These are phyloP conservation scores for Denticeps clupeoides DNA, from an alignment of 2,797 vertebrate genomes.

Conservation along the genomic window DNA sequence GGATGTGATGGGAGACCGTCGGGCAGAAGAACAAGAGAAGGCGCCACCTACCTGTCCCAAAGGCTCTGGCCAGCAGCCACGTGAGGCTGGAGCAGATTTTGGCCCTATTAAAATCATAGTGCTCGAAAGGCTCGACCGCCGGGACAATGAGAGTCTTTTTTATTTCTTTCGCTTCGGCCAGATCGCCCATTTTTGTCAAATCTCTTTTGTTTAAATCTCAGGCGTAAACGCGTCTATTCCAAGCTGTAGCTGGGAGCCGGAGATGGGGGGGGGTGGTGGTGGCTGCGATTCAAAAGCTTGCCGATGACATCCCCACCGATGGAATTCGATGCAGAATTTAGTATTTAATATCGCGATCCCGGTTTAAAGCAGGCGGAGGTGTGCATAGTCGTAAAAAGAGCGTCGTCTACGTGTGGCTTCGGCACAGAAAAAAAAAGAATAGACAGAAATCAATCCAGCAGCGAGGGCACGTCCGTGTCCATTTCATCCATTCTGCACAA, in stretches of 20 bases:
- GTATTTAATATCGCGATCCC: too few species aligned
- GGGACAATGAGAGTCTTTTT: constrained; percentile 80
- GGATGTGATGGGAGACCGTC: too few species aligned
- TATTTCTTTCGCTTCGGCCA: constrained; percentile 64
- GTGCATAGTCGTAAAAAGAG: too few species aligned
- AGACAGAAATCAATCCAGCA: constrained; percentile 27
- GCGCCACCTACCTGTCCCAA: constrained; percentile 83
- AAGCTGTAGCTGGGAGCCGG: too few species aligned
- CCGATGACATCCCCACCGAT: constrained; percentile 48
- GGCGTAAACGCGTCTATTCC: constrained; percentile 21
- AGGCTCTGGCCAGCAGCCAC: constrained; percentile 92
- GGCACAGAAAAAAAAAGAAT: too few species aligned
- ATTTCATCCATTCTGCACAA: constrained; percentile 53
- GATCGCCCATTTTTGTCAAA: constrained; percentile 89
- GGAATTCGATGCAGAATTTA: constrained; percentile 36
- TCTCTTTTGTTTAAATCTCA: too few species aligned
- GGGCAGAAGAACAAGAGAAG: constrained; percentile 25
- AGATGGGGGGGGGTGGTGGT: too few species aligned
- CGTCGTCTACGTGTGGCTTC: too few species aligned
- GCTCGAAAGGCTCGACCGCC: constrained; percentile 85
- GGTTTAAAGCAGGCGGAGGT: too few species aligned
- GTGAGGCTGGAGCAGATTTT: constrained; percentile 90
- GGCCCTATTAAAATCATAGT: constrained; percentile 88
- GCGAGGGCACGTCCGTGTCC: constrained; percentile 27
- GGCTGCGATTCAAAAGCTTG: constrained; percentile 27